phyloP scores from a whole-genome alignment of 1,140 invertebrate species.

The Cecropterus lyciades region DNA sequence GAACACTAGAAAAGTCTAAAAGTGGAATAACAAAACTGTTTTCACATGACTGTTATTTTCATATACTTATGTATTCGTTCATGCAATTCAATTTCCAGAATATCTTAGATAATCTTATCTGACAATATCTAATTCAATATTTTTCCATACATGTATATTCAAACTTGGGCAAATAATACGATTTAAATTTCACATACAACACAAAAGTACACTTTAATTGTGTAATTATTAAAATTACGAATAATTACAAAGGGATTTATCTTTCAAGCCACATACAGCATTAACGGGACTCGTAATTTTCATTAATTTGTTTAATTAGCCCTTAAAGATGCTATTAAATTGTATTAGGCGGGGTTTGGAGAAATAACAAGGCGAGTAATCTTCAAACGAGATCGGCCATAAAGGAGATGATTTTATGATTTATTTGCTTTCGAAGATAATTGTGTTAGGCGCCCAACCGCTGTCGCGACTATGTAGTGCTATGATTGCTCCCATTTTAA shows the following conservation, averaged over 20 bases:
- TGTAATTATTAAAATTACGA: conserved; percentile 22
- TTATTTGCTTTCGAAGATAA: conserved; percentile 63
- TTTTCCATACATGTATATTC: no score
- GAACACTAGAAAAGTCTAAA: no score
- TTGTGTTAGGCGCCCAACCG: conserved; percentile 53
- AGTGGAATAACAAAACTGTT: no score
- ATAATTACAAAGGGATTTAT: conserved; percentile 63
- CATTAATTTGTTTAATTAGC: conserved; percentile 74
- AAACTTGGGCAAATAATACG: no score
- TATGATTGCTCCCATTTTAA: conserved; percentile 43
- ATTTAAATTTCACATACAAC: neutral
- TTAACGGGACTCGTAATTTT: conserved; percentile 25
- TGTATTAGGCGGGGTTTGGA: conserved; percentile 17
- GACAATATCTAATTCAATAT: no score
- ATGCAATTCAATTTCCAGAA: no score
- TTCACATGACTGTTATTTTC: no score
- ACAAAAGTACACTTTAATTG: conserved; percentile 11
- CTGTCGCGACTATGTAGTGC: conserved; percentile 43
- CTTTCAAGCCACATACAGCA: conserved; percentile 5
- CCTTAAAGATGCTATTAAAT: conserved; percentile 41
- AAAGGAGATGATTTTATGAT: conserved; percentile 60
- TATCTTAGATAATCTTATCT: no score
- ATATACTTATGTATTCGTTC: no score
- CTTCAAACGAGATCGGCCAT: conserved; percentile 49
- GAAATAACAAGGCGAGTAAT: conserved; percentile 48